These are phyloP conservation scores for Ladona fulva DNA, from an alignment of 1,140 invertebrate genomes.

Conservation along the genomic window DNA sequence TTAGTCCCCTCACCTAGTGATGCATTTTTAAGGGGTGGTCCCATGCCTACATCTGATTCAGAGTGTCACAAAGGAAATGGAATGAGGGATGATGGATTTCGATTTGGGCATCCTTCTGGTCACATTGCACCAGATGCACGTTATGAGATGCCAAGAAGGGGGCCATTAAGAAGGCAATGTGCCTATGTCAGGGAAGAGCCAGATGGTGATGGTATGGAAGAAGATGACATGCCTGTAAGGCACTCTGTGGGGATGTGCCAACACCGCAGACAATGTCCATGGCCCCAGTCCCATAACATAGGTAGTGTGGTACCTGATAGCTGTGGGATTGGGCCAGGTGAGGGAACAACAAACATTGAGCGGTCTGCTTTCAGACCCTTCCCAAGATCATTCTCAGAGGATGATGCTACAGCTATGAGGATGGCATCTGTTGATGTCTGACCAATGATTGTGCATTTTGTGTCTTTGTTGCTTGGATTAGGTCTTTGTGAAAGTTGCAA, in stretches of 20 bases:
- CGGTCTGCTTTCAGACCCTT: background rate
- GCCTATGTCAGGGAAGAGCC: background rate
- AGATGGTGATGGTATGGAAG: background rate
- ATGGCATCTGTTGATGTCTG: conserved; percentile 8
- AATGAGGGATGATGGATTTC: background rate
- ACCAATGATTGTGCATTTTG: conserved; percentile 1
- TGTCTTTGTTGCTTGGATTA: background rate
- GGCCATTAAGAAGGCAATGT: background rate
- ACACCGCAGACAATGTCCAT: background rate
- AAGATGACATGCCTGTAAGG: background rate
- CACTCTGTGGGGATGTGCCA: background rate
- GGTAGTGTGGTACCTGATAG: background rate
- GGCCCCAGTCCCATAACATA: background rate
- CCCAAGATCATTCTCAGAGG: background rate
- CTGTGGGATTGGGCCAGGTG: background rate
- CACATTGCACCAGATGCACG: background rate
- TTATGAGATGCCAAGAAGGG: background rate
- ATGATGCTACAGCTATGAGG: background rate
- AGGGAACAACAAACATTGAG: background rate
- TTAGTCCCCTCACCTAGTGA: background rate
- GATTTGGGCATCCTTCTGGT: background rate
- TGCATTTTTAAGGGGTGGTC: background rate
- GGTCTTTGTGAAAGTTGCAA: too few species aligned
- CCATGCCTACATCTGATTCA: background rate
- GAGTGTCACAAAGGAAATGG: background rate